Base-by-base conservation (phyloP, 2,888 invertebrate species). In the Protodeltote pygarga region DNA sequence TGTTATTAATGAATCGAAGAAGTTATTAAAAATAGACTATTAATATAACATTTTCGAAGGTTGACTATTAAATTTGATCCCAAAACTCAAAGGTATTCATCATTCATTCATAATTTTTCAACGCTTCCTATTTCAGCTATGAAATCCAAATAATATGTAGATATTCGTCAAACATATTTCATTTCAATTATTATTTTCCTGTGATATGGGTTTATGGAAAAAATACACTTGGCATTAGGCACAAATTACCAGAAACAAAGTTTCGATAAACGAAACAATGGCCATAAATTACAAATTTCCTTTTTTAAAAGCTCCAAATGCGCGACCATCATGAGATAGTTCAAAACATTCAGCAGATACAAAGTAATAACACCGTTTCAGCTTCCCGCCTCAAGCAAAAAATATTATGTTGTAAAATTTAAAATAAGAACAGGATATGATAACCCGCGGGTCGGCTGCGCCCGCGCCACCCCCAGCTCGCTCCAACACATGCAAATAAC, bases 381-480 rank as follows among this genome's bases (percentile, higher is more conserved):
- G 79, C 75, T 64, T 72, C 77, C 80, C 73, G 69, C 59, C 60
- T 58, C 55, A 38, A 69, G 81, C 81, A 86, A 89, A 89, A 89
- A 89, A 87, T 71, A 69, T 75, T 75, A 81, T 79, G 89, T 83
- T 87, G 87, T 89, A 90, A 87, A 89, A 87, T 86, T 88, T 85
- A 89, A 91, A 89, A 87, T 83, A 77, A 83, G 88, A 85, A 90
- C 91, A 91, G 92, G 92, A 92, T 86, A 90, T 91, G 90, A 92
- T 92, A 91, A 92, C 90, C 89, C 88, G 83, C 82, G 84, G 89
- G 89, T 89, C 86, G 83, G 45, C 65, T 74, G 81, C 75, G 80
- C 76, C 77, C 68, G 79, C 79, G 74, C 82, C 79, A 79, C 65
- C 80, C 73, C 73, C 64, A 63, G 65, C 60, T 41, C 69, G 62